phyloP scores from a whole-genome alignment of 2,888 invertebrate species.

The Zygaena filipendulae region DNA sequence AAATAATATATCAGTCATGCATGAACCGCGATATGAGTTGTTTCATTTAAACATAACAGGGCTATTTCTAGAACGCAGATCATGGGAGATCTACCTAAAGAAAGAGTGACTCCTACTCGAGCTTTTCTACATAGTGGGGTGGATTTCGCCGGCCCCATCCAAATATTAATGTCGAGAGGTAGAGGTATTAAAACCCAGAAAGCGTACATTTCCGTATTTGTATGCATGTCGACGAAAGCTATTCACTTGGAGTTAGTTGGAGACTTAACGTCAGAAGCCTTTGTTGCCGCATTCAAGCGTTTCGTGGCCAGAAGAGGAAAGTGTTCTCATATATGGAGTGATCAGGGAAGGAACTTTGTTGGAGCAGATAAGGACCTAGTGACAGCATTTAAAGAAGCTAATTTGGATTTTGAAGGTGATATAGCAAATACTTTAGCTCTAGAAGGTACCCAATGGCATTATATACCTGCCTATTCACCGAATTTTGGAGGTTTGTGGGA shows the following conservation, averaged over 20 bases:
- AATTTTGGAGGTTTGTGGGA: too few relatives aligned
- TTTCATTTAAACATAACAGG: too few relatives aligned
- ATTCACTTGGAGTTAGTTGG: conserved; percentile 13
- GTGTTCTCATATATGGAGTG: conserved; percentile 16
- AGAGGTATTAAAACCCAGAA: conserved; percentile 9
- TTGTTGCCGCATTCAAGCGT: conserved; percentile 14
- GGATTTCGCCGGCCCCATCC: conserved; percentile 1
- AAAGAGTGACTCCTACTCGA: conserved; percentile 1
- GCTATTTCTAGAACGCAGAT: too few relatives aligned
- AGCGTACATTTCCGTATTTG: conserved; percentile 9
- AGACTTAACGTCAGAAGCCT: conserved; percentile 11
- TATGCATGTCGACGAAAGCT: conserved; percentile 14
- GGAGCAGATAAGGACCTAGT: conserved; percentile 15
- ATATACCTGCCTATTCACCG: conserved; percentile 16
- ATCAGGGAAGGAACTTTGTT: conserved; percentile 17
- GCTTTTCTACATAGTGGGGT: conserved; percentile 2
- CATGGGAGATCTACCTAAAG: conserved; percentile 3
- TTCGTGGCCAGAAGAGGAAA: conserved; percentile 18
- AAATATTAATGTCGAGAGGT: conserved; percentile 10
- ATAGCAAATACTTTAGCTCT: conserved; percentile 7
- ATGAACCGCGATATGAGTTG: too few relatives aligned
- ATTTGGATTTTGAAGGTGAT: conserved; percentile 2
- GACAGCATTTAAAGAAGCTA: conserved; percentile 1
- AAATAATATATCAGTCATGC: too few relatives aligned
- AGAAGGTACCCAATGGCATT: conserved; percentile 17